Evolutionary conservation across 2,888 invertebrate species (phyloP).

Genomic region (Luperina nickerlii): DNA sequence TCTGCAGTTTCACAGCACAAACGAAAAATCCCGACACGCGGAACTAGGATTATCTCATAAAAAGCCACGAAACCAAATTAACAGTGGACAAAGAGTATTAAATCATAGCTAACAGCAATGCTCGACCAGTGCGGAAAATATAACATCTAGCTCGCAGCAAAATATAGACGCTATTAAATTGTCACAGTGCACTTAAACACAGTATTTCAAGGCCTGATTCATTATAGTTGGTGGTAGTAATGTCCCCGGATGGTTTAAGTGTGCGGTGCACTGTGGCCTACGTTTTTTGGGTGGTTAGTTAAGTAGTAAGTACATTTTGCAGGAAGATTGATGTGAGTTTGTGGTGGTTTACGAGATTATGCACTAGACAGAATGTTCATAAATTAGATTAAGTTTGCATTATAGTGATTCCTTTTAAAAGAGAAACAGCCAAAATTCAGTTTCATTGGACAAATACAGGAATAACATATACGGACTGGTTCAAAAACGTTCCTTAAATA

Average conservation of each 20-base stretch:
- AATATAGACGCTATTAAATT: slow-evolving; percentile 80
- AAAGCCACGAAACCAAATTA: slow-evolving; percentile 72
- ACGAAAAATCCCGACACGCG: slow-evolving; percentile 16
- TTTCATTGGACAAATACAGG: neutral
- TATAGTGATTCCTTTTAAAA: neutral
- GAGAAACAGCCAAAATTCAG: neutral
- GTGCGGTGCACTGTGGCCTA: slow-evolving; percentile 16
- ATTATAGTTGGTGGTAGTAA: slow-evolving; percentile 65
- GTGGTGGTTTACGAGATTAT: slow-evolving; percentile 20
- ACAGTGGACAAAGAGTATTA: slow-evolving; percentile 72
- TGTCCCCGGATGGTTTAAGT: slow-evolving; percentile 56
- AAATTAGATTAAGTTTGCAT: neutral
- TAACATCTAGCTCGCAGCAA: slow-evolving; percentile 77
- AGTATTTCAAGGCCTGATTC: slow-evolving; percentile 70
- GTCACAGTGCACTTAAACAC: slow-evolving; percentile 70
- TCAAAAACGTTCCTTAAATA: too few species aligned
- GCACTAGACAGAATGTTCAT: neutral
- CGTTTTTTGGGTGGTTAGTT: slow-evolving; percentile 52
- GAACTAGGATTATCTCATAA: slow-evolving; percentile 62
- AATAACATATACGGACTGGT: neutral
- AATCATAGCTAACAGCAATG: slow-evolving; percentile 77
- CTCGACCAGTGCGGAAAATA: slow-evolving; percentile 77
- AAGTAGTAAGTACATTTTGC: slow-evolving; percentile 45
- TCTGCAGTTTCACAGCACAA: slow-evolving; percentile 19
- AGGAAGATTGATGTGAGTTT: slow-evolving; percentile 35